These are phyloP conservation scores for Hyperopisus bebe DNA, from an alignment of 2,113 vertebrate species.

Conservation along the genomic window DNA sequence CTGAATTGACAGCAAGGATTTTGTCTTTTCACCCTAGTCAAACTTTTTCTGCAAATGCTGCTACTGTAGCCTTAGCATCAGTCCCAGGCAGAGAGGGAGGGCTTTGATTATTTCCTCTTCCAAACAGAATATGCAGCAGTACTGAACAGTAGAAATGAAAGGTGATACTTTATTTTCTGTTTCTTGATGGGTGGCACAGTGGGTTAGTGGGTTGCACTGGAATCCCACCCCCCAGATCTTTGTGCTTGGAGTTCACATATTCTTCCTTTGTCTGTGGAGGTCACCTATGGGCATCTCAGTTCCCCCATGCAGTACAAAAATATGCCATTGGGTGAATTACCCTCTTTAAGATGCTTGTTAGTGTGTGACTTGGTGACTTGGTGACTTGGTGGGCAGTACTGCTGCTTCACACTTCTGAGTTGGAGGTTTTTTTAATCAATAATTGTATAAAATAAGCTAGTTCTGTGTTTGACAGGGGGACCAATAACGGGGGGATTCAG, in stretches of 20 bases:
- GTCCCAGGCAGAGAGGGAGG: background rate
- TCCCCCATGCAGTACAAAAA: background rate
- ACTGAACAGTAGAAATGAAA: background rate
- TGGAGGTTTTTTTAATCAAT: background rate
- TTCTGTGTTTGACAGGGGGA: background rate
- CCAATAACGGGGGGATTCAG: background rate
- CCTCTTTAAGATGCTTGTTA: background rate
- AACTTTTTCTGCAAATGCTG: background rate
- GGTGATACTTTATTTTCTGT: background rate
- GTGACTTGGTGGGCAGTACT: background rate
- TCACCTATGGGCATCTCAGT: background rate
- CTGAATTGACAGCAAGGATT: background rate
- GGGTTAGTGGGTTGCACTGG: background rate
- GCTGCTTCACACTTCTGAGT: background rate
- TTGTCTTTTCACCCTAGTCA: background rate
- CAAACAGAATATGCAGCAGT: background rate
- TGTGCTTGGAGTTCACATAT: background rate
- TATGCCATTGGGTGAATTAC: background rate
- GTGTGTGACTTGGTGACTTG: background rate
- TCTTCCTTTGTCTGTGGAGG: background rate
- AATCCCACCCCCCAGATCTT: background rate
- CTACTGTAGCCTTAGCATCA: background rate
- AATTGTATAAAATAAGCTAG: background rate
- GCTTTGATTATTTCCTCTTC: background rate
- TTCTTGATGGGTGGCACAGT: background rate